A percentile compares a stretch with the other conserved stretches of the same genome.
Evolutionary conservation across 2,888 invertebrate species (phyloP).

Genomic region (Alloplasta piceator): DNA sequence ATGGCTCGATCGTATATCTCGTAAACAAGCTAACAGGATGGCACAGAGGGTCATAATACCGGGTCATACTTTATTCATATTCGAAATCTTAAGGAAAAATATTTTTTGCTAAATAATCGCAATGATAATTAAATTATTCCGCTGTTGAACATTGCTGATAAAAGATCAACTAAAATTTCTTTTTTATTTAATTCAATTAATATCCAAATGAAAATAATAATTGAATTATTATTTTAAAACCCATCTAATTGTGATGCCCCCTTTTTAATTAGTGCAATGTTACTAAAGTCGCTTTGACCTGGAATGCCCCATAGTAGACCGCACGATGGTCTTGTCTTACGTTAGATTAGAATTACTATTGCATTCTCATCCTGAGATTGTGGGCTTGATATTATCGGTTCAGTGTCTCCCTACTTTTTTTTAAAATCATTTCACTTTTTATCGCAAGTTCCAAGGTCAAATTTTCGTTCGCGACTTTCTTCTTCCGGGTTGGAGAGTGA

Average conservation of each 20-base stretch:
- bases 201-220: too few relatives aligned
- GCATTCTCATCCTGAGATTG: too few relatives aligned
- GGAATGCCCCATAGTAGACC: too few relatives aligned
- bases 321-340: too few relatives aligned
- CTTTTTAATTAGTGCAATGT: too few relatives aligned
- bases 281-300: too few relatives aligned
- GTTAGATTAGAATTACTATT: too few relatives aligned
- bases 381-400: not conserved
- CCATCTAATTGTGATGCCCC: too few relatives aligned
- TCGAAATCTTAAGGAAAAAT: not conserved
- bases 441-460: not conserved
- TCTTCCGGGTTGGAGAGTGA: conserved; percentile 33
- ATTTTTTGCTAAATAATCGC: not conserved
- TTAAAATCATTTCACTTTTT: conserved; percentile 5
- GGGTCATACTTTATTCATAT: not conserved
- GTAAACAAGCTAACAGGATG: not conserved
- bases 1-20: conserved; percentile 23
- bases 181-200: too few relatives aligned
- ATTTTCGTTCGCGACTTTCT: conserved; percentile 12
- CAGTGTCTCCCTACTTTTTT: conserved; percentile 1
- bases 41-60: not conserved
- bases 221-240: too few relatives aligned
- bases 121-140: not conserved
- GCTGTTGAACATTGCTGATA: too few relatives aligned
- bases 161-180: too few relatives aligned